Evolutionary conservation across 2,888 invertebrate species (phyloP), one percentile per base, ranked within the genome.

Genomic region (Hybos culiciformis): DNA sequence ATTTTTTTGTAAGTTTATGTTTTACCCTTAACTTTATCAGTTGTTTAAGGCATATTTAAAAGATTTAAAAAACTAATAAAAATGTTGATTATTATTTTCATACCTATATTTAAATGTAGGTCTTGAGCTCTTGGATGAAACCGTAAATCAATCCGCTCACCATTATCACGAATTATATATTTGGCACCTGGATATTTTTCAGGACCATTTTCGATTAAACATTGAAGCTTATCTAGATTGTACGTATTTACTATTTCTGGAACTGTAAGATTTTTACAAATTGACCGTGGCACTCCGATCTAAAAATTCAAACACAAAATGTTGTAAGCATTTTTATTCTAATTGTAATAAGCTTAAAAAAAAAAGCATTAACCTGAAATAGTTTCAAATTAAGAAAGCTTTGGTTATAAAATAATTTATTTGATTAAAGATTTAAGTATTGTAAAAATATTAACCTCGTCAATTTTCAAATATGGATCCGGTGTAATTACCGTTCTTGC

Each of bases 161-260:
- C 78, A 56, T 77, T 78, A 50, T 76, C 76, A 38, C 78, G 62
- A 36, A 80, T 73, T 50, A 80, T 77, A 59, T 77, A 79, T 54
- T 78, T 79, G 37, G 78, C 78, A 15, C 78, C 78, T 2, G 78
- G 78, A 56, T 78, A 78, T 57, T 76, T 75, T 47, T 71, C 72
- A 51, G 75, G 73, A 21, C 78, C 78, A 47, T 75, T 62, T 39
- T 69, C 63, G 6, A 78, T 78, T 42, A 79, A 59, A 44, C 74
- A 72, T 54, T 74, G 72, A 67, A 79, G 69, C 51, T 72, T 70
- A 56, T 76, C 75, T 50, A 77, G 74, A 56, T 78, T 78, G 57
- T 77, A 78, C 1, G 77, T 77, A 3, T 78, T 80, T 3, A 78
- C 78, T 45, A 77, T 71, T 58, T 78, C 78, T 8, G 78, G 78